Percentiles rank a stretch among this genome's conserved stretches.
These are phyloP conservation scores for Mizuhopecten yessoensis DNA, from an alignment of 1,140 invertebrate genomes.

Conservation along the genomic window DNA sequence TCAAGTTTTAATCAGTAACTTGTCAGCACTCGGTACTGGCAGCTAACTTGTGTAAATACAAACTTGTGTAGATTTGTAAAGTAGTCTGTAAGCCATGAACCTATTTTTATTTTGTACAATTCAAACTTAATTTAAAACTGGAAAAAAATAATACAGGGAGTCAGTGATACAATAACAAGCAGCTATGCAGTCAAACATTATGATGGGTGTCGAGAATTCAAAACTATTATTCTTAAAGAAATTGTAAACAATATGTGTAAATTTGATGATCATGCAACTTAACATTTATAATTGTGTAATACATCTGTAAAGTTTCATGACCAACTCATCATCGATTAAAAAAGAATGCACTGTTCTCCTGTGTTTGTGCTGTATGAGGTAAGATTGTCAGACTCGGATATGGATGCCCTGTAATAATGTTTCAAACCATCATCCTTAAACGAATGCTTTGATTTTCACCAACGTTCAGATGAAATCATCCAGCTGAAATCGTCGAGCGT, in stretches of 20 bases:
- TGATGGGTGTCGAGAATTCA: constrained; percentile 31
- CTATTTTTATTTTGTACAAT: constrained; percentile 40
- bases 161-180: neutral
- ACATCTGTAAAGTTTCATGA: neutral
- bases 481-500: no score
- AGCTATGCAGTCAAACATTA: constrained; percentile 24
- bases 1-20: neutral
- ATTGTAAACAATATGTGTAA: constrained; percentile 9
- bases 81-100: neutral
- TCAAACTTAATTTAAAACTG: constrained; percentile 19
- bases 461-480: no score
- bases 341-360: neutral
- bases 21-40: neutral
- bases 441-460: no score
- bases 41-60: constrained; percentile 18
- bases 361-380: neutral
- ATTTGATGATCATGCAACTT: constrained; percentile 7
- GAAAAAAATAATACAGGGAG: constrained; percentile 1
- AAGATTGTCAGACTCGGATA: no score
- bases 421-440: no score
- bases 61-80: constrained; percentile 36
- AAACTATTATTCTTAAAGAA: neutral
- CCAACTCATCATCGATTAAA: constrained; percentile 7
- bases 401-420: no score
- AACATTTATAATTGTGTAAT: neutral